Evolutionary conservation across 2,888 invertebrate species (phyloP), one percentile per base, ranked within the genome.

Genomic region (Ophion obscuratus): DNA sequence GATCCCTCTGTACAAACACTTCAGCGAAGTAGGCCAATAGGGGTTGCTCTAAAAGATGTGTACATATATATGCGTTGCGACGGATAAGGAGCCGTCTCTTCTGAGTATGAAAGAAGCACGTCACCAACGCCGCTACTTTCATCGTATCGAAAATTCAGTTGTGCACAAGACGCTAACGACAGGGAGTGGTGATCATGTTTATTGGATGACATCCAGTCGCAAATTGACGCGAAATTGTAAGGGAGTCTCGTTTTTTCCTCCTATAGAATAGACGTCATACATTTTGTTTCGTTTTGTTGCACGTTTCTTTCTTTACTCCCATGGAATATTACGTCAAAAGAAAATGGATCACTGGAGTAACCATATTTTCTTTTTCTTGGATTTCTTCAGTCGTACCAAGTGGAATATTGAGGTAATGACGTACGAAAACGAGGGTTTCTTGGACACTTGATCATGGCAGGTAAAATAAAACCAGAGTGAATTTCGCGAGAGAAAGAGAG

Each of bases 1-100:
- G 81, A 81, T 71, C 84, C 81, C 84, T 81, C 78, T 81, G 84
- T 68, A 81, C 78, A 85, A 85, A 85, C 84, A 85, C 84, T 78
- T 70, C 62, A 36, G 57, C 31, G 27, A 68, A 78, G 78, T 85
- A 78, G 68, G 81, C 78, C 81, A 81, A 84, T 76, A 53, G 47
- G 53, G 71, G 70, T 62, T 27, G 57, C n/a, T 62, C 36, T n/a
- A 73, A 80, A 71, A 62, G 53, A 73, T 27, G 79, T 62, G 24
- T 64, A 70, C 47, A 71, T 36, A 20, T 14, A 64, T 64, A 10
- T 71, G 47, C 44, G 10, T 27, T 64, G 20, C 53, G 71, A 47
- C 27, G 64, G 53, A 71, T 71, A 53, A 80, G 68, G 62, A 71
- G 36, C 70, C 27, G 47, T 47, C 70, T 62, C 27, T 78, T 62